These are phyloP conservation scores for Pachypsylla venusta DNA, from an alignment of 1,140 invertebrate species.

Conservation along the genomic window DNA sequence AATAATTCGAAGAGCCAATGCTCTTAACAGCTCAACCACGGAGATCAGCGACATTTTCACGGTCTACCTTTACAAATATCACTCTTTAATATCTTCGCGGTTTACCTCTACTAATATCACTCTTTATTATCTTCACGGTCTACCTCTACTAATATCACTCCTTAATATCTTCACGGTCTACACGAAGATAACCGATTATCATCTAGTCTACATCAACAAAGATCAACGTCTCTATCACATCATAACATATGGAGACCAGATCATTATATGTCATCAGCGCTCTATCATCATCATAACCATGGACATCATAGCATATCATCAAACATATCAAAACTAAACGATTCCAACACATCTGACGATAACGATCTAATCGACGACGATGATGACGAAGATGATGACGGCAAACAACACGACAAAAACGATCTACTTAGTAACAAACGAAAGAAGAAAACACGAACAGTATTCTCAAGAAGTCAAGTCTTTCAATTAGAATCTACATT, in stretches of 20 bases:
- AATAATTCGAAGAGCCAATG: too few relatives aligned
- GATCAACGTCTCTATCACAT: constrained; percentile 26
- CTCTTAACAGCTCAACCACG: too few relatives aligned
- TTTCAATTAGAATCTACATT: constrained; percentile 97
- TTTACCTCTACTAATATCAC: too few relatives aligned
- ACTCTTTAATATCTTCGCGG: too few relatives aligned
- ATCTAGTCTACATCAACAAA: constrained; percentile 19
- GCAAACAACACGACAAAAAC: constrained; percentile 35
- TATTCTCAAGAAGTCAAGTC: constrained; percentile 87
- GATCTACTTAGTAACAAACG: constrained; percentile 44
- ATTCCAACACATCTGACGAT: constrained; percentile 32
- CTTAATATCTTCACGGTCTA: too few relatives aligned
- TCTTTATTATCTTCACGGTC: too few relatives aligned
- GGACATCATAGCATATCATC: background rate
- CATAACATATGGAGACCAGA: background rate
- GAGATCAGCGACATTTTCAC: too few relatives aligned
- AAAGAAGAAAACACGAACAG: constrained; percentile 97
- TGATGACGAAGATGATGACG: constrained; percentile 38
- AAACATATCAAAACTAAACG: constrained; percentile 16
- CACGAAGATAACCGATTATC: too few relatives aligned
- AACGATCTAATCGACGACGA: constrained; percentile 35
- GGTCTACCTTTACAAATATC: too few relatives aligned
- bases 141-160: too few relatives aligned
- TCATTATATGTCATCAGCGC: background rate
- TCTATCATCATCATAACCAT: background rate